These are phyloP conservation scores for Limanda limanda DNA, from an alignment of 2,113 vertebrate species.

Conservation along the genomic window DNA sequence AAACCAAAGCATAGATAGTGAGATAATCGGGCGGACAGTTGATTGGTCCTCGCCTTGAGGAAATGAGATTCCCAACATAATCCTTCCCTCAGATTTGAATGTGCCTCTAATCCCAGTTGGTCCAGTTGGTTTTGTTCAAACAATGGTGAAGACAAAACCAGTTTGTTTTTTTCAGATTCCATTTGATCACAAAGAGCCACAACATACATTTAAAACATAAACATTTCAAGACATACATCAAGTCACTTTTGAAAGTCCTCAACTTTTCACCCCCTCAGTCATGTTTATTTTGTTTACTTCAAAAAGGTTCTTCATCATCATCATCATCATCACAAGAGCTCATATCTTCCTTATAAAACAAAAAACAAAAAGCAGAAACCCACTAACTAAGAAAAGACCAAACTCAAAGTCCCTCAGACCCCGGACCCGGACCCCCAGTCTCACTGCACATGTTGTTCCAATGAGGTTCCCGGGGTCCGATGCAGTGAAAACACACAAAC, in stretches of 20 bases:
- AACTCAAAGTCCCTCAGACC: conserved; percentile 29
- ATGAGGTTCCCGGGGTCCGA: conserved; percentile 27
- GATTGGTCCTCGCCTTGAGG: not conserved
- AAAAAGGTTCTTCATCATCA: conserved; percentile 6
- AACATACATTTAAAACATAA: not conserved
- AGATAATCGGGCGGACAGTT: not conserved
- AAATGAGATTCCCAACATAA: not conserved
- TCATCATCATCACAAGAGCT: not conserved
- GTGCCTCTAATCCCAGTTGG: not conserved
- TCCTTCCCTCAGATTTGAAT: not conserved
- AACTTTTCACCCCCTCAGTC: not conserved
- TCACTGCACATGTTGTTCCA: conserved; percentile 46
- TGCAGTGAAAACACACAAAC: conserved; percentile 34
- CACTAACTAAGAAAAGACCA: not conserved
- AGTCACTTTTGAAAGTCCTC: not conserved
- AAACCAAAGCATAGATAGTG: not conserved
- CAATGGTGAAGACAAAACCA: not conserved
- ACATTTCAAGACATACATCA: not conserved
- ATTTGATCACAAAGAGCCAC: not conserved
- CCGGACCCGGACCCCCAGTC: conserved; percentile 39
- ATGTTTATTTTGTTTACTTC: too few relatives aligned
- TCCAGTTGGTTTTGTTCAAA: conserved; percentile 14
- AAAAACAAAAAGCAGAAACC: not conserved
- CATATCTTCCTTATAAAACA: not conserved
- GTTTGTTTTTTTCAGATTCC: not conserved